A percentile compares a stretch with the other conserved stretches of the same genome.
These are phyloP conservation scores for Psophia crepitans DNA, from an alignment of 2,113 vertebrate species.

Conservation along the genomic window DNA sequence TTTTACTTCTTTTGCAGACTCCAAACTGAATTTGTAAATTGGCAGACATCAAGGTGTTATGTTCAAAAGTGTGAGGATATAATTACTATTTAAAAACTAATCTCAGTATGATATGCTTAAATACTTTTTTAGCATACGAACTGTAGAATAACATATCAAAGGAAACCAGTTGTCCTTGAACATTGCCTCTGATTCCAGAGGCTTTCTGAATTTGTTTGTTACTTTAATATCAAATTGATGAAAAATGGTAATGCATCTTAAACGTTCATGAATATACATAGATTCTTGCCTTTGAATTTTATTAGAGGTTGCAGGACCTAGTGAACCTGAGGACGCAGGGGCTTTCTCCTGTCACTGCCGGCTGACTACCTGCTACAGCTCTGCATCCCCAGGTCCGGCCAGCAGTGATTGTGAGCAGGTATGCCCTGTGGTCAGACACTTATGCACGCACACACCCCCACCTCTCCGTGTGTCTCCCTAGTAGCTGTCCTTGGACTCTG, in stretches of 20 bases:
- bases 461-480: not conserved
- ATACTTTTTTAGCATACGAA: not conserved
- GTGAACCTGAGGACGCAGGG: not conserved
- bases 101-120: not conserved
- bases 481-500: not conserved
- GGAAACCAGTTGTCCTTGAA: not conserved
- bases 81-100: not conserved
- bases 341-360: accelerated
- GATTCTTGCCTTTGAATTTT: not conserved
- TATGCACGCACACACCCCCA: too few relatives aligned
- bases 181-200: not conserved
- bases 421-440: accelerated
- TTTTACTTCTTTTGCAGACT: not conserved
- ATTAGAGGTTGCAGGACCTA: not conserved
- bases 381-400: not conserved
- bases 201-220: not conserved
- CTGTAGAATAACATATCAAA: not conserved
- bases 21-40: not conserved
- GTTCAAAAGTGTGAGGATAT: not conserved
- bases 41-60: not conserved
- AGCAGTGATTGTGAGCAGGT: not conserved
- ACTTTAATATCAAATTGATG: not conserved
- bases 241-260: not conserved
- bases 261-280: not conserved
- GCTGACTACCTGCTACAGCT: not conserved